Evolutionary conservation across 2,888 invertebrate genomes (phyloP), one percentile per base, ranked within the genome.

Genomic region (Cremastinae sp.): DNA sequence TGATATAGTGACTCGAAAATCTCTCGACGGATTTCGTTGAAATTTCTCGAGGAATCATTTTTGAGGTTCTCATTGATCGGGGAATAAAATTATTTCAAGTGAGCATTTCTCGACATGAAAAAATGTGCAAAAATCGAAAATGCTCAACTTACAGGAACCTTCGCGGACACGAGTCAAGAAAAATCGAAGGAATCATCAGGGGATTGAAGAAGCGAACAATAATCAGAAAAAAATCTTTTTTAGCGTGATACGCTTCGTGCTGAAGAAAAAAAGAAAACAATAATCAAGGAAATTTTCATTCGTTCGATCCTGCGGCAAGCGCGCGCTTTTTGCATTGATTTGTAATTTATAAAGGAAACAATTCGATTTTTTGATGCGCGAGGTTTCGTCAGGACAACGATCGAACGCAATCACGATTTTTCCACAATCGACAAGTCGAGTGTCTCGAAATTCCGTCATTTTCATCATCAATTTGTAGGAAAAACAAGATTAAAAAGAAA

Each of bases 301-400:
- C 47, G 64, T 69, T 69, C 71, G 73, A 73, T 66, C 59, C 62
- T 56, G 28, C 51, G 59, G 43, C 75, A 43, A 18, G 72, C 68
- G 51, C 43, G 56, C 28, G 43, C 37, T 61, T 22, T 22, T 9
- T 12, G 49, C 37, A 2, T 53, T 20, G 55, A 53, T 22, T 53
- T 43, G 45, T 65, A 41, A 74, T 78, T 61, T 62, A 70, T 62
- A 28, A 64, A 39, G 49, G 47, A 37, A 55, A 7, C 28, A 55
- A 20, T 56, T 41, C 14, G 53, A 28, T 28, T 28, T 28, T 28
- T 28, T 7, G 37, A 59, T 43, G 39, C 74, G 66, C 47, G 75
- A 79, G 81, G 79, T 83, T 83, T 84, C 83, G 80, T 83, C 81
- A 78, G 73, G 53, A 80, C 83, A 83, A 84, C 84, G 85, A 84